These are phyloP conservation scores for Cichladusa arquata DNA, from an alignment of 2,113 vertebrate genomes.

Conservation along the genomic window DNA sequence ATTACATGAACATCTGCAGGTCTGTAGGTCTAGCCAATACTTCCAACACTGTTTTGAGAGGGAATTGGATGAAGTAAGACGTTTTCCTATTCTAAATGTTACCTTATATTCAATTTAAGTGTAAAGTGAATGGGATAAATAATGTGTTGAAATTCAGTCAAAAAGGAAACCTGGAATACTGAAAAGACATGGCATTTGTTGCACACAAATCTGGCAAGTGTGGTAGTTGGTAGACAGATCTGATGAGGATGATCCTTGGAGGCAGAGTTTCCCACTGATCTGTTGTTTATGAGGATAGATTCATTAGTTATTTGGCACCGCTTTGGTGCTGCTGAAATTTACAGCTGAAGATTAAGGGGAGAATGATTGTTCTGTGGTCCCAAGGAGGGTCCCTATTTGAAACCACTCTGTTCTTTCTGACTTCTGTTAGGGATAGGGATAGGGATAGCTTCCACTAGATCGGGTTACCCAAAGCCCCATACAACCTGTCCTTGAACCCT, in stretches of 20 bases:
- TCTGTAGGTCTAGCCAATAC: not conserved
- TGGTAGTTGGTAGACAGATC: not conserved
- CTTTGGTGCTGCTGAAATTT: not conserved
- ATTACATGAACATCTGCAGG: not conserved
- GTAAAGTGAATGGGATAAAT: not conserved
- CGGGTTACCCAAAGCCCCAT: not conserved
- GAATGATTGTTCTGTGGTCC: not conserved
- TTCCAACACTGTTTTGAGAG: not conserved
- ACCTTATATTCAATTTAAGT: not conserved
- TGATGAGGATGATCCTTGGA: not conserved
- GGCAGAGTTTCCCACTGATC: not conserved
- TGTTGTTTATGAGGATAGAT: not conserved
- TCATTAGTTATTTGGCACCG: not conserved
- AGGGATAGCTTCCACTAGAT: not conserved
- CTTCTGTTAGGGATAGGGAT: not conserved
- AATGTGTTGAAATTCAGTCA: not conserved
- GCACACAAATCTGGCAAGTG: not conserved
- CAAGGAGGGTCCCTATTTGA: not conserved
- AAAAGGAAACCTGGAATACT: not conserved
- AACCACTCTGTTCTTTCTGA: not conserved
- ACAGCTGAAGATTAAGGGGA: not conserved
- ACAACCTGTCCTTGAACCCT: not conserved
- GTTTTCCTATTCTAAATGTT: not conserved
- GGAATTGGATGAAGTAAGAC: not conserved
- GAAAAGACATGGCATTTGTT: not conserved